Evolutionary conservation across 2,888 invertebrate genomes (phyloP).

Genomic region (Bimastos eiseni): DNA sequence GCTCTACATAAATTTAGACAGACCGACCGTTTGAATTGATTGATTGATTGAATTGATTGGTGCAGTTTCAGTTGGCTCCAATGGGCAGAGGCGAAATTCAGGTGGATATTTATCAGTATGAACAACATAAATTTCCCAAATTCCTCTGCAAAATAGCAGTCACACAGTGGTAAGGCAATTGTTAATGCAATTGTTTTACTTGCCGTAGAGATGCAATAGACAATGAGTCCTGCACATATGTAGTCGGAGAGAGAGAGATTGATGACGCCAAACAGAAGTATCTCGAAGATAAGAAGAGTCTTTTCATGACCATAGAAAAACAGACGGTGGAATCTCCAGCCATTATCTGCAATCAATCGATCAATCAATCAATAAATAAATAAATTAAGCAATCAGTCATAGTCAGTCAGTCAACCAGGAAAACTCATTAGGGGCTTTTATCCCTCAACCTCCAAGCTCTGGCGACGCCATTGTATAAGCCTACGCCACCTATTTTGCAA

Average conservation of each 20-base stretch:
- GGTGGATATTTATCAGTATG: neutral
- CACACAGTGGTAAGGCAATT: neutral
- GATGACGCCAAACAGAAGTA: slow-evolving; percentile 10
- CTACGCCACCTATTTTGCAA: no score
- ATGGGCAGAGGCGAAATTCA: neutral
- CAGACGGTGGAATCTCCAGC: neutral
- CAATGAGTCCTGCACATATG: neutral
- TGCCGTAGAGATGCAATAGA: neutral
- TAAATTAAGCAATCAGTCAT: no score
- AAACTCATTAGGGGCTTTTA: no score
- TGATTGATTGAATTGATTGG: neutral
- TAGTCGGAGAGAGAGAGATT: neutral
- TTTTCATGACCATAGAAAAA: slow-evolving; percentile 15
- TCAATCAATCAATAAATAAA: no score
- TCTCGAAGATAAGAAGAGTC: neutral
- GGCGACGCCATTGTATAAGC: no score
- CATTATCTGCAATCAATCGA: neutral
- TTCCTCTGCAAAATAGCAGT: neutral
- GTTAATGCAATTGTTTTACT: neutral
- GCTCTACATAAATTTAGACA: no score
- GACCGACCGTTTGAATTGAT: no score
- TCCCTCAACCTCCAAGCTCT: no score
- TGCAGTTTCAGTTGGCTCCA: neutral
- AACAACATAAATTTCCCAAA: neutral
- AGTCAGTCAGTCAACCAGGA: no score